These are phyloP conservation scores for Caenorhabditis sp. DNA, from an alignment of 2,888 invertebrate species.

Conservation along the genomic window DNA sequence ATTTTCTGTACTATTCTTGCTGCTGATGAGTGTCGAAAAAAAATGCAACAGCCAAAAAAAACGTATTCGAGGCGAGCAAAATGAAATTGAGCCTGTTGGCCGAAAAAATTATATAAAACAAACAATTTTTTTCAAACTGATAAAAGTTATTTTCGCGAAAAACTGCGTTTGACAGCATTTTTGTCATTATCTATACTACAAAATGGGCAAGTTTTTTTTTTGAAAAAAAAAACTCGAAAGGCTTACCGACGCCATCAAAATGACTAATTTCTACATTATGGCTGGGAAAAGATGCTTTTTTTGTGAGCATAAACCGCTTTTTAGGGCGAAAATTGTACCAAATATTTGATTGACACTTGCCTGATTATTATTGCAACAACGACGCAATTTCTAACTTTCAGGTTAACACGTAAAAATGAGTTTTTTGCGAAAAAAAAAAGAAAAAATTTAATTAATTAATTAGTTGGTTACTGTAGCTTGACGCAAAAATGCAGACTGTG, in stretches of 20 bases:
- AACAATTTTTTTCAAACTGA: background rate
- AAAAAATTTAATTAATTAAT: no score
- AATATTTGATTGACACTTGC: no score
- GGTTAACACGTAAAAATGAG: background rate
- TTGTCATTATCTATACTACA: background rate
- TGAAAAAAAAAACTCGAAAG: background rate
- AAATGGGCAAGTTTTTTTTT: no score
- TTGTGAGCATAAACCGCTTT: no score
- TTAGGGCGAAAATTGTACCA: no score
- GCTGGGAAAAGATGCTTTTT: no score
- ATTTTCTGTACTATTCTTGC: no score
- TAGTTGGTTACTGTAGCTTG: background rate
- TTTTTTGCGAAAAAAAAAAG: background rate
- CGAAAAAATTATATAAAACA: background rate
- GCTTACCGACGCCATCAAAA: background rate
- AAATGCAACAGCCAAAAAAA: background rate
- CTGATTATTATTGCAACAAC: no score
- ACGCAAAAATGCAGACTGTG: background rate
- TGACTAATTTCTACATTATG: no score
- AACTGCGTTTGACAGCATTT: background rate
- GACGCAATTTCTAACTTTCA: no score
- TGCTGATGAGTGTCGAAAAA: no score
- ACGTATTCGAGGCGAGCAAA: background rate
- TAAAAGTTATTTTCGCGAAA: background rate
- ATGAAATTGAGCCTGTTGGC: background rate